These are phyloP conservation scores for Drosophila greeni DNA, from an alignment of 2,888 invertebrate species.

Conservation along the genomic window DNA sequence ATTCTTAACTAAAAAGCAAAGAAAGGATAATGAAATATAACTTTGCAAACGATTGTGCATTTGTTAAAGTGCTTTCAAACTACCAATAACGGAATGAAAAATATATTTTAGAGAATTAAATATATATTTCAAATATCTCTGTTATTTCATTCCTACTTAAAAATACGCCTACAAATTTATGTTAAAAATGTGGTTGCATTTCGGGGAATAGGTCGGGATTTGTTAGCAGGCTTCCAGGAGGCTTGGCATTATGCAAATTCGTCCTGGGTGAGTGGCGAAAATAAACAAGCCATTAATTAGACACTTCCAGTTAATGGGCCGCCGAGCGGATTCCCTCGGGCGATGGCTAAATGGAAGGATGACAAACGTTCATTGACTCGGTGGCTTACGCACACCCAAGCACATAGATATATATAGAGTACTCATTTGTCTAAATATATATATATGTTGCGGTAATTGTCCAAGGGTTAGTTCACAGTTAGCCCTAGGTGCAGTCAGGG, in stretches of 20 bases:
- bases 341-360: slow-evolving; percentile 7
- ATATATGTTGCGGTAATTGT: slow-evolving; percentile 5
- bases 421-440: neutral
- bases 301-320: slow-evolving; percentile 48
- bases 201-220: neutral
- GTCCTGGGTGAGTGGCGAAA: slow-evolving; percentile 48
- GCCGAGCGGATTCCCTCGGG: slow-evolving; percentile 38
- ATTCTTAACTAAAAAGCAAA: neutral
- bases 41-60: neutral
- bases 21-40: neutral
- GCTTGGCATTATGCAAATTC: slow-evolving; percentile 48
- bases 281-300: slow-evolving; percentile 55
- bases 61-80: neutral
- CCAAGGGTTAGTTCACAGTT: slow-evolving; percentile 6
- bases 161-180: neutral
- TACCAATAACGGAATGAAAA: neutral
- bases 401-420: neutral
- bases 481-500: slow-evolving; percentile 26
- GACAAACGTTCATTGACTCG: slow-evolving; percentile 43
- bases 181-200: neutral
- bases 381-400: neutral
- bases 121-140: too few species aligned
- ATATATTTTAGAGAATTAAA: too few species aligned
- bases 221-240: neutral
- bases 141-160: neutral